These are phyloP conservation scores for Lithobates sylvaticus DNA, from an alignment of 2,797 vertebrate genomes.

Conservation along the genomic window DNA sequence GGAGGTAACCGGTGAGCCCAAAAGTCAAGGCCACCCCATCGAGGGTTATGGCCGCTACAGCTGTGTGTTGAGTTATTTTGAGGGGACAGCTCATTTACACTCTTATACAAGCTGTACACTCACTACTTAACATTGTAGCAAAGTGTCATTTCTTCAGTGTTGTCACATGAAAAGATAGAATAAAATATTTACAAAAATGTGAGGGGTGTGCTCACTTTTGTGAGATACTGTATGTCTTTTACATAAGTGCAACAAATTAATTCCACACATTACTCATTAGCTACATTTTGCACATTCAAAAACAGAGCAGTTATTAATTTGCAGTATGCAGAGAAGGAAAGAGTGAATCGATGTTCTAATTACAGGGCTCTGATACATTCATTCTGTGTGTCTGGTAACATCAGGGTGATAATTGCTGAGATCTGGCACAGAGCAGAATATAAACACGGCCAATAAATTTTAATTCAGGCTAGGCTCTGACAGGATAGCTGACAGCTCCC, in stretches of 20 bases:
- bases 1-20: no score
- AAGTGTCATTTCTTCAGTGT: no score
- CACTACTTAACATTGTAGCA: no score
- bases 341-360: conserved; percentile 58
- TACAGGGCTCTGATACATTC: conserved; percentile 66
- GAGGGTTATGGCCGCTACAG: no score
- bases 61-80: no score
- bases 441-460: conserved; percentile 68
- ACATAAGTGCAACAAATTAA: background rate
- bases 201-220: no score
- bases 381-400: conserved; percentile 67
- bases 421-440: conserved; percentile 64
- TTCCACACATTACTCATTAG: conserved; percentile 5
- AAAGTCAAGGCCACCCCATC: no score
- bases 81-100: no score
- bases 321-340: conserved; percentile 18
- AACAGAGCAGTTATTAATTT: conserved; percentile 52
- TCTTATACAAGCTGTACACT: no score
- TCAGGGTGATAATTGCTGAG: conserved; percentile 67
- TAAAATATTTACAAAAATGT: no score
- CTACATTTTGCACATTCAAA: conserved; percentile 26
- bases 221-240: no score
- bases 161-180: no score
- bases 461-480: conserved; percentile 40
- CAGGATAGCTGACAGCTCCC: conserved; percentile 66